These are phyloP conservation scores for Yponomeuta evonymella DNA, from an alignment of 2,888 invertebrate species.

Conservation along the genomic window DNA sequence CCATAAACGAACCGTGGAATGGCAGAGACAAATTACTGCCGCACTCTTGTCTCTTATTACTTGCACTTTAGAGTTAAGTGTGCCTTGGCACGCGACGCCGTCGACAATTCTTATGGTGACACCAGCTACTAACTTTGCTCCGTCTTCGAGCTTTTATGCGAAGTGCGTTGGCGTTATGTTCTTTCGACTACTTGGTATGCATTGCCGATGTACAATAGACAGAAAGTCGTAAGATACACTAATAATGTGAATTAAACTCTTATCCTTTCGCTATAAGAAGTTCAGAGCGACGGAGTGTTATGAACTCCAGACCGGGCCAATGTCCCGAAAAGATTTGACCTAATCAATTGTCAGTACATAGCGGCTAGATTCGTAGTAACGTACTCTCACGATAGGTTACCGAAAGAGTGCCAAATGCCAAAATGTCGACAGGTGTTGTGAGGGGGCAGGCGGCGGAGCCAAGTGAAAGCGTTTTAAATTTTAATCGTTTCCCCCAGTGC, in stretches of 20 bases:
- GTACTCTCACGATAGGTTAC: not conserved
- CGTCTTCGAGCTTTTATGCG: not conserved
- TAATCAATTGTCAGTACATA: too few species aligned
- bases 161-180: not conserved
- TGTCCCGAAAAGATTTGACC: too few species aligned
- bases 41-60: conserved; percentile 9
- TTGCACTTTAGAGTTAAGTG: conserved; percentile 5
- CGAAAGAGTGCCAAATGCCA: not conserved
- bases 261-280: too few species aligned
- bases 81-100: conserved; percentile 3
- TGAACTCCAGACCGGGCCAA: too few species aligned
- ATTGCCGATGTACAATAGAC: too few species aligned
- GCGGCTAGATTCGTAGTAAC: too few species aligned
- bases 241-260: too few species aligned
- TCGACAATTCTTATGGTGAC: conserved; percentile 6
- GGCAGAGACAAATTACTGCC: conserved; percentile 8
- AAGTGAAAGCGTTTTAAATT: conserved; percentile 68
- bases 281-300: too few species aligned
- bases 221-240: too few species aligned
- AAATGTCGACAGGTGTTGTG: not conserved
- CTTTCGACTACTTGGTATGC: not conserved
- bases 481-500: conserved; percentile 44
- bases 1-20: not conserved
- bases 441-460: conserved; percentile 26
- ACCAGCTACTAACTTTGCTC: not conserved